Percentiles rank a stretch among this genome's conserved stretches.
Evolutionary conservation across 2,888 invertebrate genomes (phyloP).

Genomic region (Drosophila maculinotata): DNA sequence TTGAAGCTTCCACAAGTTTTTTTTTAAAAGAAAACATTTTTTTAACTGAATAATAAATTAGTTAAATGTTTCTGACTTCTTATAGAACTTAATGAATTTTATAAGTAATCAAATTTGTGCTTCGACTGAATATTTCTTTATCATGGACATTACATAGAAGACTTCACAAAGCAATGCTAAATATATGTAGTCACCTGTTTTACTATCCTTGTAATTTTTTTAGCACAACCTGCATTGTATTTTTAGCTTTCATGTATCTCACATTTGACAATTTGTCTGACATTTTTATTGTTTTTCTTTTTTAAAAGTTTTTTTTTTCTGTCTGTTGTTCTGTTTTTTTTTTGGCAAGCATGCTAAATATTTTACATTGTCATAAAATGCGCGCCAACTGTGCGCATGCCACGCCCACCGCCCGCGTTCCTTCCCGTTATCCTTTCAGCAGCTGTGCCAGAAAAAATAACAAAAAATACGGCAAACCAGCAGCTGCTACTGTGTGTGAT

Average conservation of each 20-base stretch:
- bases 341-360: constrained; percentile 66
- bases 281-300: constrained; percentile 60
- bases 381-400: constrained; percentile 44
- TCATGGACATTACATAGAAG: too few species aligned
- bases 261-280: constrained; percentile 69
- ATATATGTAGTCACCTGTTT: constrained; percentile 2
- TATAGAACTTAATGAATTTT: too few species aligned
- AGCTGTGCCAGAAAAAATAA: constrained; percentile 13
- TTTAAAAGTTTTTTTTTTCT: neutral
- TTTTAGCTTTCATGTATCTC: constrained; percentile 36
- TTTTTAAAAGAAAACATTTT: too few species aligned
- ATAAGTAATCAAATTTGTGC: too few species aligned
- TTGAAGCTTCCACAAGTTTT: too few species aligned
- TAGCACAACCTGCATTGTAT: constrained; percentile 10
- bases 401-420: neutral
- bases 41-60: too few species aligned
- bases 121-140: too few species aligned
- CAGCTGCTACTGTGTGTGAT: constrained; percentile 18
- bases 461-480: constrained; percentile 15
- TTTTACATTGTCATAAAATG: constrained; percentile 78
- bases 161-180: neutral
- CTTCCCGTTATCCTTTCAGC: constrained; percentile 1
- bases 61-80: too few species aligned
- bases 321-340: constrained; percentile 13
- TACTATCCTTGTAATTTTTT: constrained; percentile 30